Evolutionary conservation across 2,888 invertebrate species (phyloP).

Genomic region (Catonia carolina): DNA sequence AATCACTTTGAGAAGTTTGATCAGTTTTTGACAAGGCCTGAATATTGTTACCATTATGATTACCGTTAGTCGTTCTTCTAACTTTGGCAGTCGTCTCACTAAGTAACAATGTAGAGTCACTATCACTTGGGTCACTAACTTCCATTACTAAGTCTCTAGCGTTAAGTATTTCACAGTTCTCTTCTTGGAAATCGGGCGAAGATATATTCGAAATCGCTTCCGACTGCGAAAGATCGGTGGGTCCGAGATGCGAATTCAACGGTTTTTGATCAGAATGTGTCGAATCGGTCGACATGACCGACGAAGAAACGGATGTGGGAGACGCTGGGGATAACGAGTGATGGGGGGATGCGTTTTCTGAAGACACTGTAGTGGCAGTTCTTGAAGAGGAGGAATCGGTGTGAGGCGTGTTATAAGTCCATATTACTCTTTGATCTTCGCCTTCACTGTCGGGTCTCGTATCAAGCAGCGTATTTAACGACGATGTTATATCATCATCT

Average conservation of each 20-base stretch:
- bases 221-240: slow-evolving; percentile 58
- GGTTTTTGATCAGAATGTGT: slow-evolving; percentile 42
- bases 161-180: slow-evolving; percentile 70
- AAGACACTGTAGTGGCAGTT: slow-evolving; percentile 38
- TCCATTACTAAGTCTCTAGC: slow-evolving; percentile 75
- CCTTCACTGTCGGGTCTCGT: slow-evolving; percentile 45
- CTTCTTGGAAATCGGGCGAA: slow-evolving; percentile 84
- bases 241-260: slow-evolving; percentile 46
- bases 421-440: slow-evolving; percentile 64
- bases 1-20: slow-evolving; percentile 33
- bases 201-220: slow-evolving; percentile 85
- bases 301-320: slow-evolving; percentile 81
- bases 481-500: slow-evolving; percentile 89
- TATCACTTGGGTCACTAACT: slow-evolving; percentile 82
- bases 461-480: slow-evolving; percentile 82
- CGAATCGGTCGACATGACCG: slow-evolving; percentile 74
- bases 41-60: slow-evolving; percentile 18
- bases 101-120: slow-evolving; percentile 79
- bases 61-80: slow-evolving; percentile 18
- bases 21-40: slow-evolving; percentile 14
- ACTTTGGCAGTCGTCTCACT: slow-evolving; percentile 43
- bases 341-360: slow-evolving; percentile 38
- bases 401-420: slow-evolving; percentile 84
- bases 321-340: slow-evolving; percentile 68
- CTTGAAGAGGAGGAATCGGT: slow-evolving; percentile 24